Evolutionary conservation across 2,888 invertebrate species (phyloP), one percentile per base, ranked within the genome.

Genomic region (Zygaena filipendulae): DNA sequence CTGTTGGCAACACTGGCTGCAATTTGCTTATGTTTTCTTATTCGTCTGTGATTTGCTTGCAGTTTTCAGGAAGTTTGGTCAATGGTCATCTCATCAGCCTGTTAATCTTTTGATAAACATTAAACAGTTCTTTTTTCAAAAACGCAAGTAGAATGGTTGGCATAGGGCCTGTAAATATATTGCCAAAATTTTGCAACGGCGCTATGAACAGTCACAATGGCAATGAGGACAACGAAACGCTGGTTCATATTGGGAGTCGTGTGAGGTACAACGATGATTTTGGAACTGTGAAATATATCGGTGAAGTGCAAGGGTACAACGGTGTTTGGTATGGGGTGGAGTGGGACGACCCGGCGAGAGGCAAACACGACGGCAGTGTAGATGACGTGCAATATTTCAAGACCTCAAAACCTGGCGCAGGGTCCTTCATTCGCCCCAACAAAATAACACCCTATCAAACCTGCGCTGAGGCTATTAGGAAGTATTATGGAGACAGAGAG

Each of bases 281-380:
- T 45, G 80, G 63, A 38, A 77, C 75, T 4, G 85, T 94, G 13
- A 85, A 84, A 55, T 95, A 88, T 67, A 84, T 92, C 37, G 95
- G 95, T 25, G 83, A 85, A 56, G 84, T 86, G 28, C 83, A 85
- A 35, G 87, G 88, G 1, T 83, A 88, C 47, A 69, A 82, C 32
- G 91, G 91, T 22, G 57, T 77, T 14, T 97, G 97, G 97, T 80
- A 94, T 30, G 98, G 98, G 1, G 85, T 98, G n/a, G 97, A 98
- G 59, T 98, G 97, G 97, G 97, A 98, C 61, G 88, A 95, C 49
- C 82, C 86, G 3, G 68, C 75, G 4, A 82, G 97, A 47, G 98
- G 98, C 2, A 97, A 95, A 62, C 97, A 98, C 57, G 87, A 95
- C 77, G 98, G 98, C 1, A 84, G 83, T 22, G 84, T 95, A 21